These are phyloP conservation scores for Oreonectes daqikongensis DNA, from an alignment of 2,797 vertebrate species.

Conservation along the genomic window DNA sequence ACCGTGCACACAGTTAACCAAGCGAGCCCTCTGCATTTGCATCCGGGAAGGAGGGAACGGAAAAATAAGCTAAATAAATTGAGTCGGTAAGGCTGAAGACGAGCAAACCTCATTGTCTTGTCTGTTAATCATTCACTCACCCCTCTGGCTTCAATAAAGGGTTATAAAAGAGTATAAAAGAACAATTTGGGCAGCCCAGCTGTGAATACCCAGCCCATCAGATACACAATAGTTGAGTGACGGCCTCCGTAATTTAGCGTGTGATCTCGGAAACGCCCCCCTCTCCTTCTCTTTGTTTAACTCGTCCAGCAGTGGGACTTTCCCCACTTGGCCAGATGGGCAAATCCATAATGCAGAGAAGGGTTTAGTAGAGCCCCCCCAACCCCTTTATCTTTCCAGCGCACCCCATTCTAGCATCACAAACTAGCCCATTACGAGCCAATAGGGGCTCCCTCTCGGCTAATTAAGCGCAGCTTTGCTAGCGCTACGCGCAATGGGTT, in stretches of 20 bases:
- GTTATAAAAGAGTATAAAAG: constrained; percentile 84
- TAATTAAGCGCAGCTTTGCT: constrained; percentile 98
- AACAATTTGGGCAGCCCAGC: constrained; percentile 86
- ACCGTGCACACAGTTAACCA: constrained; percentile 69
- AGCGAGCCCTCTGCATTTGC: constrained; percentile 64
- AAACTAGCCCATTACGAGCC: constrained; percentile 78
- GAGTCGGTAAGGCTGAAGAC: constrained; percentile 72
- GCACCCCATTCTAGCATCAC: constrained; percentile 65
- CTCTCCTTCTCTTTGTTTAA: constrained; percentile 93
- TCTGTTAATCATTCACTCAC: constrained; percentile 79
- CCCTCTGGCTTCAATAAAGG: constrained; percentile 84
- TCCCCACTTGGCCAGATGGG: constrained; percentile 92
- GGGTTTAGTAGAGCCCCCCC: constrained; percentile 79
- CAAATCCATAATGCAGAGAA: constrained; percentile 97
- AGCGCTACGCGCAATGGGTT: constrained; percentile 83
- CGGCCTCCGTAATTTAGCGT: constrained; percentile 83
- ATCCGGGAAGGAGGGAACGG: constrained; percentile 58
- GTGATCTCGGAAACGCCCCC: constrained; percentile 90
- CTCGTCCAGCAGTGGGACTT: constrained; percentile 83
- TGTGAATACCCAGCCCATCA: constrained; percentile 87
- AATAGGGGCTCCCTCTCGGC: constrained; percentile 78
- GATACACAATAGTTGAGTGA: constrained; percentile 85
- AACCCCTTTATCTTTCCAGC: constrained; percentile 55
- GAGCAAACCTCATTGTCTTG: constrained; percentile 70
- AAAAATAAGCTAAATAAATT: constrained; percentile 75